Evolutionary conservation across 2,113 vertebrate species (phyloP).

Genomic region (Psittacula cyanocephala): DNA sequence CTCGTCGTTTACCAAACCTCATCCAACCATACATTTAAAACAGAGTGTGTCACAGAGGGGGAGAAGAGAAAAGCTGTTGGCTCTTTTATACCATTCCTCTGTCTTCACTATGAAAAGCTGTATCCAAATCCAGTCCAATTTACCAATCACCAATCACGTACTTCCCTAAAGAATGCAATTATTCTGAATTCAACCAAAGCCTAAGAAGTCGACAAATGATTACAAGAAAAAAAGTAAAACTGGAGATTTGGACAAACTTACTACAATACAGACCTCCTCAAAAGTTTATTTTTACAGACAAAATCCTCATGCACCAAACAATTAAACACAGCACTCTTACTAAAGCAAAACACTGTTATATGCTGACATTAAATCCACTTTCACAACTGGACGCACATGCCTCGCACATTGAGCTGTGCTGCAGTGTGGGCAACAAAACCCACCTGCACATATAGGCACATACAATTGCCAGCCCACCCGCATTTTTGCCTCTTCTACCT

Average conservation of each 20-base stretch:
- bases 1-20: background rate
- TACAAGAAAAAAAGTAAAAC: background rate
- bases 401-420: background rate
- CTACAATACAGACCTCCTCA: background rate
- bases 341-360: background rate
- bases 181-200: background rate
- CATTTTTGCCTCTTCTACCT: background rate
- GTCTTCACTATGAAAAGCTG: background rate
- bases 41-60: background rate
- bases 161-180: background rate
- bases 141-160: background rate
- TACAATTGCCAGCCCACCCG: background rate
- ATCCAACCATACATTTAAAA: background rate
- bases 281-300: background rate
- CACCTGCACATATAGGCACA: background rate
- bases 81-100: background rate
- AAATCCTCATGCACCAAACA: background rate
- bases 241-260: background rate
- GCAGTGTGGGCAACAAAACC: background rate
- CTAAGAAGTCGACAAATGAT: background rate
- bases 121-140: background rate
- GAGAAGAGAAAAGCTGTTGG: background rate
- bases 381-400: background rate
- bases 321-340: background rate
- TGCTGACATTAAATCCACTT: background rate